Evolutionary conservation across 1,140 invertebrate genomes (phyloP).

Genomic region (Yoshiicerus persimilis): DNA sequence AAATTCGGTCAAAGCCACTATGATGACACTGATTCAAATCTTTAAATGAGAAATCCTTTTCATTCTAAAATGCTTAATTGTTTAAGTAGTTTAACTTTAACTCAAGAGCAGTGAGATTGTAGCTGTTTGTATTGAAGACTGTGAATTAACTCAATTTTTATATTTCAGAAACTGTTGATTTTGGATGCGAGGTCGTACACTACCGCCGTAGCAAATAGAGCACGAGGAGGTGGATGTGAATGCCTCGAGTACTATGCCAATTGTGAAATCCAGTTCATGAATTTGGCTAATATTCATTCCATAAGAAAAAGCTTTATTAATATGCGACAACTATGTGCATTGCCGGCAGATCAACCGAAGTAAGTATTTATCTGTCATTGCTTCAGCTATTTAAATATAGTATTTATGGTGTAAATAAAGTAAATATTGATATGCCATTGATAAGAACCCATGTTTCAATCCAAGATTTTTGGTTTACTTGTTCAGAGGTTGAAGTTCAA

Average conservation of each 20-base stretch:
- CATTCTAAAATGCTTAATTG: too few species aligned
- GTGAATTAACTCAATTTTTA: constrained; percentile 26
- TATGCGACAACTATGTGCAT: constrained; percentile 71
- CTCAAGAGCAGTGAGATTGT: too few species aligned
- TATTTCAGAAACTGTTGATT: constrained; percentile 81
- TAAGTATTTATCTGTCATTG: constrained; percentile 56
- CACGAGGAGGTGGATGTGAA: constrained; percentile 93
- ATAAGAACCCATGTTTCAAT: too few species aligned
- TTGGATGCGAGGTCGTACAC: constrained; percentile 93
- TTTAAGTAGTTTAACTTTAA: too few species aligned
- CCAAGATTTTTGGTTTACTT: too few species aligned
- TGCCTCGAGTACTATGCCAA: constrained; percentile 91
- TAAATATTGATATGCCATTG: too few species aligned
- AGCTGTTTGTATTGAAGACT: too few species aligned
- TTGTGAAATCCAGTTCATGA: constrained; percentile 96
- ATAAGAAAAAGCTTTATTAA: constrained; percentile 84
- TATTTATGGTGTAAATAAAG: not conserved
- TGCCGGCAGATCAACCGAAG: constrained; percentile 75
- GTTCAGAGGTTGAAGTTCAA: too few species aligned
- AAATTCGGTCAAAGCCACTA: too few species aligned
- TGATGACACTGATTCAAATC: too few species aligned
- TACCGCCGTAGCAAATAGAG: constrained; percentile 91
- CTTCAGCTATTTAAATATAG: not conserved
- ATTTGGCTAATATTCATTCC: constrained; percentile 93
- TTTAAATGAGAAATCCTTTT: too few species aligned